A percentile compares a stretch with the other conserved stretches of the same genome.
phyloP scores from a whole-genome alignment of 64 coral and sea anemone species.

The Dendronephthya gigantea region DNA sequence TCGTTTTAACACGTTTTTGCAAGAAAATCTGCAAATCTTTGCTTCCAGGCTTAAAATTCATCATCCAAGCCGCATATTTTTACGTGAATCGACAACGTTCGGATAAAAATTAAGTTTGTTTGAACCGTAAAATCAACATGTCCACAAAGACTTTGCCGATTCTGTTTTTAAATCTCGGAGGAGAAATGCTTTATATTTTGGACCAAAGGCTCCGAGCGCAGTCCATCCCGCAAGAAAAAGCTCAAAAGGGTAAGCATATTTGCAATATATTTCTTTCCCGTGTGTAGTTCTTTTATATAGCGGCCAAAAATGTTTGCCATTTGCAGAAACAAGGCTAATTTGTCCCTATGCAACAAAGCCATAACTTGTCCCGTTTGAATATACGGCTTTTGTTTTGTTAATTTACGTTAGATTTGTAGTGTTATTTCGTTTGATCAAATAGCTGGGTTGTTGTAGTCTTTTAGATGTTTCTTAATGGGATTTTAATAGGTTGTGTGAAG shows the following conservation, averaged over 20 bases:
- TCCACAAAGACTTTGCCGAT: conserved; percentile 81
- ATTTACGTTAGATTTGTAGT: not conserved
- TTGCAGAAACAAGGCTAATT: too few species aligned
- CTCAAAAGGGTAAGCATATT: conserved; percentile 60
- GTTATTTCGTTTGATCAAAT: not conserved
- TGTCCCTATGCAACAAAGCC: not conserved
- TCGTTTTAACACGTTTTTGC: not conserved
- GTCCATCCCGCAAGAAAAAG: conserved; percentile 91
- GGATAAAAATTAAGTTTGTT: not conserved
- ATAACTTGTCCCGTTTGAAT: not conserved
- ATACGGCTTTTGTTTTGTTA: not conserved
- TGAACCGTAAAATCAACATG: conserved; percentile 36
- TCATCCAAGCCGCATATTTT: not conserved
- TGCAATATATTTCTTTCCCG: not conserved
- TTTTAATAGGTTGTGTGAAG: too few species aligned
- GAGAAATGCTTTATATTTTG: conserved; percentile 96
- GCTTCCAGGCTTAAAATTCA: not conserved
- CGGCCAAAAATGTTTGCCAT: too few species aligned
- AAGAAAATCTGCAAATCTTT: not conserved
- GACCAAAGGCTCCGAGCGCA: conserved; percentile 93
- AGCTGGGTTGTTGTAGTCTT: too few species aligned
- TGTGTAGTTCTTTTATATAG: not conserved
- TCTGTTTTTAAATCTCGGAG: conserved; percentile 90
- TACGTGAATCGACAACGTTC: not conserved
- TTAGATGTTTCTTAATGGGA: too few species aligned